Conservation (phyloP, 1,140 invertebrate genomes). For the Microplitis demolitor region DNA sequence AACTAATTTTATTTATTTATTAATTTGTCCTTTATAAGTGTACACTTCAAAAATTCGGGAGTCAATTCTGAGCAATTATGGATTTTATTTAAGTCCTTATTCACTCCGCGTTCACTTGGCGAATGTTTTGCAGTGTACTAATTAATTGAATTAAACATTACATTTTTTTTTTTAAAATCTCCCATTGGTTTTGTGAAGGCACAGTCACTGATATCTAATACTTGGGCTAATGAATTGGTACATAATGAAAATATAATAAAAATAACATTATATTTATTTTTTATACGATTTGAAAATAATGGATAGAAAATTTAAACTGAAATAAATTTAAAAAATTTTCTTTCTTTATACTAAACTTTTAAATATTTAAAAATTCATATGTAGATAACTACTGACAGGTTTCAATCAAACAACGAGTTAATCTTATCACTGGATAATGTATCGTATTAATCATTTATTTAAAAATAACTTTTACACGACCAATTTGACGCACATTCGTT, state of each 20-base stretch:
- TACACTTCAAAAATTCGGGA: too few relatives aligned
- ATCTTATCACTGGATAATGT: neutral
- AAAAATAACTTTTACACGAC: too few relatives aligned
- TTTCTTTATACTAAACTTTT: too few relatives aligned
- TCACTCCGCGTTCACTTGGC: too few relatives aligned
- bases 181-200: neutral
- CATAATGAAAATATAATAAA: neutral
- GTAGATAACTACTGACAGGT: neutral
- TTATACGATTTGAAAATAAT: too few relatives aligned
- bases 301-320: too few relatives aligned
- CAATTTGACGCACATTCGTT: too few relatives aligned
- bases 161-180: neutral
- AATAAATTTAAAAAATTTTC: too few relatives aligned
- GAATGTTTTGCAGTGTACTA: too few relatives aligned
- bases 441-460: neutral
- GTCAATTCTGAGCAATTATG: too few relatives aligned
- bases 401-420: neutral
- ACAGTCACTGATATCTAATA: neutral
- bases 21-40: neutral
- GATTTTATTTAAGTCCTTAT: too few relatives aligned
- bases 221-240: neutral
- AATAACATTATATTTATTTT: neutral
- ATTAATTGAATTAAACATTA: neutral
- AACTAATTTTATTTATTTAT: neutral
- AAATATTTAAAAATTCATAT: too few relatives aligned